phyloP scores from a whole-genome alignment of 2,888 invertebrate genomes.

The Melanostoma scalare region DNA sequence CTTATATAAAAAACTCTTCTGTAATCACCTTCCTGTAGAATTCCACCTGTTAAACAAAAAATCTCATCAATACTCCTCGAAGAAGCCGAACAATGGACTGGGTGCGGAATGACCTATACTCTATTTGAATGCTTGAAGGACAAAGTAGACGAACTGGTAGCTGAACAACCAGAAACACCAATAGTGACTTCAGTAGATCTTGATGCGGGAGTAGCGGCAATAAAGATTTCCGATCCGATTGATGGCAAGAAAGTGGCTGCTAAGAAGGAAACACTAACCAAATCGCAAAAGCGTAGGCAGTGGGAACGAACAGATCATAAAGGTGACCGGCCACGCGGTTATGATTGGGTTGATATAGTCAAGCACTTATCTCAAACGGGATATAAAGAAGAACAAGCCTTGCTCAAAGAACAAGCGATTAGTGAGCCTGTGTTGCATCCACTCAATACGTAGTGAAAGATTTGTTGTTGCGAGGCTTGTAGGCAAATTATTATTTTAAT shows the following conservation, averaged over 20 bases:
- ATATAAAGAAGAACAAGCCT: constrained; percentile 77
- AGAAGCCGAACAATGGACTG: constrained; percentile 92
- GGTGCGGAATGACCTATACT: constrained; percentile 97
- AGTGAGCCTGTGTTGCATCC: constrained; percentile 74
- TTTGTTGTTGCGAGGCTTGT: background rate
- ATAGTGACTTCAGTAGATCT: constrained; percentile 74
- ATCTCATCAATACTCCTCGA: constrained; percentile 85
- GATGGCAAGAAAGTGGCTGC: constrained; percentile 84
- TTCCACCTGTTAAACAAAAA: constrained; percentile 87
- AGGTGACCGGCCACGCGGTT: constrained; percentile 94
- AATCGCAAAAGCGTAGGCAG: constrained; percentile 94
- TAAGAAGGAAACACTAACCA: constrained; percentile 93
- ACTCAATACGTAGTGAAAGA: constrained; percentile 74
- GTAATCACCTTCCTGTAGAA: constrained; percentile 81
- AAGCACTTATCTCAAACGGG: constrained; percentile 94
- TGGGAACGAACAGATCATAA: constrained; percentile 92
- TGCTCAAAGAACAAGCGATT: constrained; percentile 42
- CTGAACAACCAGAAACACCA: constrained; percentile 86
- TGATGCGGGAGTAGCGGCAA: constrained; percentile 77
- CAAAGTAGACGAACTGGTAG: constrained; percentile 87
- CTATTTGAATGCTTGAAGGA: constrained; percentile 96
- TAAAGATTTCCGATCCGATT: constrained; percentile 79
- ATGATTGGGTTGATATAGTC: constrained; percentile 98
- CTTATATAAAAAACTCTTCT: background rate
- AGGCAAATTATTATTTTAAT: constrained; percentile 51